These are phyloP conservation scores for Nothoprocta pentlandii DNA, from an alignment of 2,113 vertebrate species.

Conservation along the genomic window DNA sequence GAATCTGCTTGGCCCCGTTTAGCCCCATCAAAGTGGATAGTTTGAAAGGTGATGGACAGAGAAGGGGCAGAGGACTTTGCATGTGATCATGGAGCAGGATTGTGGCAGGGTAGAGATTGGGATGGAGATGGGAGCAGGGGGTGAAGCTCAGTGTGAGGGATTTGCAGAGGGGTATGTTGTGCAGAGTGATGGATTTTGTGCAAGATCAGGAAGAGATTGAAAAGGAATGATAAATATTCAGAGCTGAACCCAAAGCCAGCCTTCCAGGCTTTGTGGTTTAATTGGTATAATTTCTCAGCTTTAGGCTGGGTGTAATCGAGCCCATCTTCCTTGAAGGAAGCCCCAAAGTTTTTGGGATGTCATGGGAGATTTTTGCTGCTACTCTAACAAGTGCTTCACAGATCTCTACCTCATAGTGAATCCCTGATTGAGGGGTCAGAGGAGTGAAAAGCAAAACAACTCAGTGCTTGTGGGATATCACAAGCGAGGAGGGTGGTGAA, in stretches of 20 bases:
- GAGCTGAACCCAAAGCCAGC: not conserved
- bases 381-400: not conserved
- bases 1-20: not conserved
- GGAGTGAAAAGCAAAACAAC: not conserved
- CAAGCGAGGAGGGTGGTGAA: too few relatives aligned
- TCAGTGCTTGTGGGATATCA: not conserved
- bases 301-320: not conserved
- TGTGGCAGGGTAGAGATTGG: not conserved
- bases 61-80: not conserved
- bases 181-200: not conserved
- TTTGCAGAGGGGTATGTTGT: not conserved
- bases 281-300: not conserved
- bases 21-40: not conserved
- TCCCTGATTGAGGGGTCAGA: not conserved
- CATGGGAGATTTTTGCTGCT: not conserved
- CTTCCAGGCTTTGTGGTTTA: not conserved
- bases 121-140: not conserved
- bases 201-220: not conserved
- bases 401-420: not conserved
- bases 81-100: accelerated
- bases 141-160: not conserved
- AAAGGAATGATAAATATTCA: not conserved
- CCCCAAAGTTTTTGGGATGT: not conserved
- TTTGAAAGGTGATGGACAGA: not conserved
- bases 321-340: not conserved